Evolutionary conservation across 2,797 vertebrate genomes (phyloP).

Genomic region (Artibeus jamaicensis): DNA sequence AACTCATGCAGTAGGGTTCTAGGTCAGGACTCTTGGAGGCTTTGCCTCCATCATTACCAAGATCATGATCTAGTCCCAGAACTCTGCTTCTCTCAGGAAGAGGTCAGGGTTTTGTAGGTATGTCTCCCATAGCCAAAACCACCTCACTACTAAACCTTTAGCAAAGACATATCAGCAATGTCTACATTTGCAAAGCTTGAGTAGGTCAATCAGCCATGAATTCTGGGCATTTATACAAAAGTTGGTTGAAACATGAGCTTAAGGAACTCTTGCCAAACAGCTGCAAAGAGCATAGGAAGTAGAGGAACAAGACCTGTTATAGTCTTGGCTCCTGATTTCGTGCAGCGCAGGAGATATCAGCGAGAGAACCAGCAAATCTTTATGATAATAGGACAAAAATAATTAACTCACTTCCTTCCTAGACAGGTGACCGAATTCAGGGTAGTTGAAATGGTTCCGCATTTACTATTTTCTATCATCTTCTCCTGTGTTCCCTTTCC

Average conservation of each 20-base stretch:
- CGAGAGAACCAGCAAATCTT: background rate
- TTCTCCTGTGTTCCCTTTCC: background rate
- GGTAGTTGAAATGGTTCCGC: background rate
- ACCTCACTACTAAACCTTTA: background rate
- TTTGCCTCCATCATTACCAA: background rate
- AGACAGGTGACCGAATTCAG: background rate
- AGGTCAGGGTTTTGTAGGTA: background rate
- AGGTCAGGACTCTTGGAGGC: background rate
- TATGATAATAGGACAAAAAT: background rate
- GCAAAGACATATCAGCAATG: background rate
- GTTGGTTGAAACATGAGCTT: slow-evolving; percentile 51
- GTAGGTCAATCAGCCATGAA: slow-evolving; percentile 42
- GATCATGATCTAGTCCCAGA: background rate
- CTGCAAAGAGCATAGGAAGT: slow-evolving; percentile 28
- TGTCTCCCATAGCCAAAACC: background rate
- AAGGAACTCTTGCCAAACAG: slow-evolving; percentile 34
- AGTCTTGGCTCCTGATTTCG: background rate
- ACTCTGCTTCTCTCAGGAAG: background rate
- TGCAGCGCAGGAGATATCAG: background rate
- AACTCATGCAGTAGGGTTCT: background rate
- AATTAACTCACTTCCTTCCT: slow-evolving; percentile 8
- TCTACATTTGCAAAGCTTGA: slow-evolving; percentile 25
- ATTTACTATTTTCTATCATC: slow-evolving; percentile 17
- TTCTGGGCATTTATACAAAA: slow-evolving; percentile 59
- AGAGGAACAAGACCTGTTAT: slow-evolving; percentile 30